Evolutionary conservation across 1,140 invertebrate species (phyloP).

Genomic region (Hypothenemus hampei): DNA sequence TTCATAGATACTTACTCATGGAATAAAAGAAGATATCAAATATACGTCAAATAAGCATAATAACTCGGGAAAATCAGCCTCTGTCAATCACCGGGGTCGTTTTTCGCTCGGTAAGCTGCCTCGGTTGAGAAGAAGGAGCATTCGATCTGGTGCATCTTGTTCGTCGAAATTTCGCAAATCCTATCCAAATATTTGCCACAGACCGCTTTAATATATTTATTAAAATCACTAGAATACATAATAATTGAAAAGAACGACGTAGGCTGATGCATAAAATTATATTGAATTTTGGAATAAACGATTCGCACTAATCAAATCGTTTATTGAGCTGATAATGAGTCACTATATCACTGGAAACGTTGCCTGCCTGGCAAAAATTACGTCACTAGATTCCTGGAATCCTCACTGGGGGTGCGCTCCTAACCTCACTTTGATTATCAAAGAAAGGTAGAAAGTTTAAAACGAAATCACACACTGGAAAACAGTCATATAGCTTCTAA

Average conservation of each 20-base stretch:
- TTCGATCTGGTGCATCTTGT: constrained; percentile 41
- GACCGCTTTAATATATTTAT: constrained; percentile 33
- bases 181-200: constrained; percentile 36
- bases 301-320: background rate
- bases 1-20: no score
- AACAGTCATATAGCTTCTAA: constrained; percentile 41
- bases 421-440: constrained; percentile 39
- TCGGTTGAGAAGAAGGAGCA: constrained; percentile 36
- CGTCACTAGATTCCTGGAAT: constrained; percentile 28
- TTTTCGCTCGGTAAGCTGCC: constrained; percentile 42
- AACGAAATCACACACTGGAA: constrained; percentile 27
- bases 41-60: constrained; percentile 40
- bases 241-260: constrained; percentile 33
- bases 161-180: constrained; percentile 37
- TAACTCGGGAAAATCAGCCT: constrained; percentile 20
- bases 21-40: constrained; percentile 39
- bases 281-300: no score
- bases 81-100: constrained; percentile 45
- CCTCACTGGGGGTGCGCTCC: background rate
- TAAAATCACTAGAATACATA: constrained; percentile 39
- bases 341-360: no score
- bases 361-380: no score
- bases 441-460: constrained; percentile 14
- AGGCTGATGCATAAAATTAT: constrained; percentile 25
- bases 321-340: background rate